phyloP scores from a whole-genome alignment of 2,888 invertebrate species.

The Drosophila meridiana region DNA sequence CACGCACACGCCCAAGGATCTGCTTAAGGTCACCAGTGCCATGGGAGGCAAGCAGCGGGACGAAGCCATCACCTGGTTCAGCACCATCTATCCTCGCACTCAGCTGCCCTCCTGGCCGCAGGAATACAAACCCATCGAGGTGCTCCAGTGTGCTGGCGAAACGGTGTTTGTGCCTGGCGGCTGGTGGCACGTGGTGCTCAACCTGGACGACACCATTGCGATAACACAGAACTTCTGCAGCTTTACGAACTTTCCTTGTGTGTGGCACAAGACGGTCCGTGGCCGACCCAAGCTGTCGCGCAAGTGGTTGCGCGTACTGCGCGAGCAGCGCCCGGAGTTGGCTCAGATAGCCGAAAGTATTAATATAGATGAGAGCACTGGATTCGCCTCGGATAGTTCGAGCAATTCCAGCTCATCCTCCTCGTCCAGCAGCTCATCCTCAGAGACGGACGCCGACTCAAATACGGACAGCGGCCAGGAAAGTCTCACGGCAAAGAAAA shows the following conservation, averaged over 20 bases:
- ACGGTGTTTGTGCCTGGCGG: conserved; percentile 99
- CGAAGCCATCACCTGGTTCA: conserved; percentile 99
- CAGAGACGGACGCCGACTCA: conserved; percentile 86
- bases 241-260: conserved; percentile 97
- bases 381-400: conserved; percentile 97
- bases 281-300: conserved; percentile 97
- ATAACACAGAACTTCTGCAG: conserved; percentile 99
- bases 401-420: conserved; percentile 91
- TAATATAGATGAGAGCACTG: conserved; percentile 94
- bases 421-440: conserved; percentile 88
- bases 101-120: conserved; percentile 95
- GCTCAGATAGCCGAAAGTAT: conserved; percentile 92
- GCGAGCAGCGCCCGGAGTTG: conserved; percentile 91
- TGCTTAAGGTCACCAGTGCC: conserved; percentile 95
- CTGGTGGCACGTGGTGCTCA: conserved; percentile 99
- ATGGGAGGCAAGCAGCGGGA: conserved; percentile 99
- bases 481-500: conserved; percentile 94
- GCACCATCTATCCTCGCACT: conserved; percentile 96
- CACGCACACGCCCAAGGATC: conserved; percentile 96
- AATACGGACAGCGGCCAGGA: conserved; percentile 94
- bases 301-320: conserved; percentile 93
- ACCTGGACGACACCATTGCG: conserved; percentile 97
- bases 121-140: conserved; percentile 96
- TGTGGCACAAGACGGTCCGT: conserved; percentile 98
- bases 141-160: conserved; percentile 97